A percentile compares a stretch with the other conserved stretches of the same genome.
These are phyloP conservation scores for Melanotaenia pygmaea DNA, from an alignment of 2,797 vertebrate species.

Conservation along the genomic window DNA sequence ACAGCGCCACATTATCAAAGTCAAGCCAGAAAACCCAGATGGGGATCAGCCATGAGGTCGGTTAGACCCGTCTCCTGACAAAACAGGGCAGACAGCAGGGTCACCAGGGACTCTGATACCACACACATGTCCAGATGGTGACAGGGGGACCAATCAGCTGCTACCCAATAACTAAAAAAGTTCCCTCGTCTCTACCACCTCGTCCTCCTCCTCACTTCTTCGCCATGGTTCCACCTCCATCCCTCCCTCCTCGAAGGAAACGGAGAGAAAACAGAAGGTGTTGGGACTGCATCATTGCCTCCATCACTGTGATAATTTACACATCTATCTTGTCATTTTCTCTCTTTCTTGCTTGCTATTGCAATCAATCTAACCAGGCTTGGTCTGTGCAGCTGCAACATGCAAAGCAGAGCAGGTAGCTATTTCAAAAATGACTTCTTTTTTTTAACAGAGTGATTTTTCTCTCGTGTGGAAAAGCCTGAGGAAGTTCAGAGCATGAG, in stretches of 20 bases:
- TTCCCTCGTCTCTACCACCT: constrained; percentile 70
- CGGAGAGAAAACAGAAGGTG: constrained; percentile 96
- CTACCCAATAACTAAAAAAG: constrained; percentile 89
- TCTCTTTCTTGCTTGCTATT: constrained; percentile 90
- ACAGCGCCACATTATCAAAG: constrained; percentile 55
- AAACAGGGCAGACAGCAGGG: constrained; percentile 86
- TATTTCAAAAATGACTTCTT: constrained; percentile 65
- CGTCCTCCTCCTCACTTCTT: constrained; percentile 37
- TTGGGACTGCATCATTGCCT: constrained; percentile 99
- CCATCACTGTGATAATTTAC: constrained; percentile 99
- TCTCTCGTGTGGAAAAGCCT: constrained; percentile 37
- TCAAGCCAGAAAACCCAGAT: constrained; percentile 73
- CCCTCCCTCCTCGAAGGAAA: constrained; percentile 75
- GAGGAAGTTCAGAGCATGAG: constrained; percentile 19
- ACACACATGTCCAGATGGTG: constrained; percentile 87
- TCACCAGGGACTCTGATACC: constrained; percentile 83
- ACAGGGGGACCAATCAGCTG: constrained; percentile 89
- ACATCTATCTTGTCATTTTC: constrained; percentile 99
- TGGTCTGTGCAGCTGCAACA: constrained; percentile 85
- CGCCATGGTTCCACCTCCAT: constrained; percentile 65
- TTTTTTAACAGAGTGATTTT: constrained; percentile 37
- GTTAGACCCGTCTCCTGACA: constrained; percentile 85
- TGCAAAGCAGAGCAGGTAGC: constrained; percentile 75
- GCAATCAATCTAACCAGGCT: constrained; percentile 96
- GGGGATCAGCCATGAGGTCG: constrained; percentile 77